Base-by-base conservation (phyloP, 2,888 invertebrate genomes). In the Embidobia sp. region DNA sequence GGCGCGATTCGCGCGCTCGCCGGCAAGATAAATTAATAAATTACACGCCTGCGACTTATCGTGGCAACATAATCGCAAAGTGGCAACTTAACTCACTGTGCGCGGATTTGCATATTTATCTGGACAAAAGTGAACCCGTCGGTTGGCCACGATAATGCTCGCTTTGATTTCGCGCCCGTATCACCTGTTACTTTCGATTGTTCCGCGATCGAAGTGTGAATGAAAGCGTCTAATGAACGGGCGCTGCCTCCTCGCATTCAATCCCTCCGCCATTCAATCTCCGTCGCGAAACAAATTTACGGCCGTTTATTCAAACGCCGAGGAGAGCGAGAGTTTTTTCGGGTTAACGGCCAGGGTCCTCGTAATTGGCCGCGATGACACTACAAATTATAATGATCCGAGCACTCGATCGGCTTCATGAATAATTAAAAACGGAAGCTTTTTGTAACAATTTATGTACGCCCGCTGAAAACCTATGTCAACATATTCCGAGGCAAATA, bases 181-280 rank as follows among this genome's bases (percentile, higher is more conserved):
- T 74, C 61, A 74, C 67, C 74, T 74, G 67, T 74, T 74, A 74
- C 66, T 74, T 74, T 74, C 61, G 74, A 74, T 67, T 74, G 74
- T 74, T 55, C 35, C 8, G 40, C 26, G 42, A 64, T 64, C 57
- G 46, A 51, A 42, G 22, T 59, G 51, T 53, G 29, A 64, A 51
- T 55, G 40, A 55, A 37, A 55, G 37, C 18, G 29, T 42, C 46
- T 42, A 55, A 67, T 44, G 22, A 46, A 40, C 33, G 2, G 44
- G 33, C 22, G 3, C 33, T 15, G 15, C 15, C n/a, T 11, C 8
- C 29, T 7, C 37, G 33, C 48, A 31, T 49, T 33, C 19, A 26
- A 27, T 37, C n/a, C 27, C 15, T n/a, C 15, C n/a, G 15, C 15
- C 11, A 27, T 37, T 13, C 46, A 27, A 27, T 27, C 33, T 33